phyloP scores from a whole-genome alignment of 35 echinoderm and acorn worm species.

The Heliocidaris tuberculata region DNA sequence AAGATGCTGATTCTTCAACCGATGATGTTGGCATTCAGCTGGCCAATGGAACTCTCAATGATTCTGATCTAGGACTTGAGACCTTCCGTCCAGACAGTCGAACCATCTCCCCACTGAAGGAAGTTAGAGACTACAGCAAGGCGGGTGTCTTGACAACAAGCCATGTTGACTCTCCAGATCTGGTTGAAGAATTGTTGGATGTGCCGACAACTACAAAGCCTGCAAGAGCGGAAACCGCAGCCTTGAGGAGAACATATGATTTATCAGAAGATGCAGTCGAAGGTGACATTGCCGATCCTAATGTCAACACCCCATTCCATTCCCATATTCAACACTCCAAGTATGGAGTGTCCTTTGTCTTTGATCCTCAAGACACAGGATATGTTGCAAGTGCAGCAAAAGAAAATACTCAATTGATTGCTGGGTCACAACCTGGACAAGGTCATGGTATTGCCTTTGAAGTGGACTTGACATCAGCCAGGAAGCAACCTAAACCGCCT shows the following conservation, averaged over 20 bases:
- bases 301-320: slow-evolving; percentile 10
- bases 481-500: slow-evolving; percentile 42
- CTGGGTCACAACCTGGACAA: not conserved
- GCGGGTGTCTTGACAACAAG: not conserved
- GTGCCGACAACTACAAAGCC: not conserved
- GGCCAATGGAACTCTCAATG: not conserved
- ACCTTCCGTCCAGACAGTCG: slow-evolving; percentile 56
- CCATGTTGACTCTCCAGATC: not conserved
- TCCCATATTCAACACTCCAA: slow-evolving; percentile 15
- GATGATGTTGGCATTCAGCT: not conserved
- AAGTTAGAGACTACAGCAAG: slow-evolving; percentile 27
- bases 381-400: not conserved
- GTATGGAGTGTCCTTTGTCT: not conserved
- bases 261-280: not conserved
- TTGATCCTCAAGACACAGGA: slow-evolving; percentile 22
- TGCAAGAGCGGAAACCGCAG: not conserved
- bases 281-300: not conserved
- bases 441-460: slow-evolving; percentile 14
- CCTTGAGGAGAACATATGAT: slow-evolving; percentile 19
- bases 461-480: slow-evolving; percentile 3
- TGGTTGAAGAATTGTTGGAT: not conserved
- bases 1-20: slow-evolving; percentile 18
- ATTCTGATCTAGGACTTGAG: slow-evolving; percentile 49
- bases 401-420: not conserved
- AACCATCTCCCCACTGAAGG: slow-evolving; percentile 50